Conservation (phyloP, 2,113 vertebrate genomes). For the Scortum barcoo region DNA sequence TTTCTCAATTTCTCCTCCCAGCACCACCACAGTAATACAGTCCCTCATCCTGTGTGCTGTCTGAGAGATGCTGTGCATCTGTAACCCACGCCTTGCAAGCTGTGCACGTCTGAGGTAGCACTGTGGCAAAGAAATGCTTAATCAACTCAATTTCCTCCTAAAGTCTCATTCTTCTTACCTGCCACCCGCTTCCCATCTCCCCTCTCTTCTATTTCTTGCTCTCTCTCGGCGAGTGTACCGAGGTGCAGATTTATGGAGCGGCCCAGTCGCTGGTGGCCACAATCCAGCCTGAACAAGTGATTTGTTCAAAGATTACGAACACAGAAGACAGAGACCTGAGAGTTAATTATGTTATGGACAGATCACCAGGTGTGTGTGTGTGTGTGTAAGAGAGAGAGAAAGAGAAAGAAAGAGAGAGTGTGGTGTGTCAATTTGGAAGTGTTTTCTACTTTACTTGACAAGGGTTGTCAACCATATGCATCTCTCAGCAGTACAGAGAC, state of each 20-base stretch:
- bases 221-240: neutral
- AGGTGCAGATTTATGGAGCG: conserved; percentile 54
- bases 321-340: conserved; percentile 11
- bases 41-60: neutral
- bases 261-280: conserved; percentile 35
- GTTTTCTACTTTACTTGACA: neutral
- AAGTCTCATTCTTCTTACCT: conserved; percentile 53
- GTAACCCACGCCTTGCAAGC: conserved; percentile 30
- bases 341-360: conserved; percentile 43
- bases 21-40: neutral
- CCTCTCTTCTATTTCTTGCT: conserved; percentile 2
- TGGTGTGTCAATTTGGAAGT: conserved; percentile 2
- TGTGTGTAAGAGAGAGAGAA: neutral
- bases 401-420: neutral
- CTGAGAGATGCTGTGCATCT: conserved; percentile 2
- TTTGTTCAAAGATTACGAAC: conserved; percentile 56
- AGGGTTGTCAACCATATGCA: neutral
- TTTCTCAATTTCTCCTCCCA: conserved; percentile 19
- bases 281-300: conserved; percentile 41
- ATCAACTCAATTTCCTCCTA: conserved; percentile 56
- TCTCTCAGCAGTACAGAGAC: conserved; percentile 1
- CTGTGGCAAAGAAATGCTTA: conserved; percentile 48
- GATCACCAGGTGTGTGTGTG: conserved; percentile 22
- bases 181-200: conserved; percentile 17
- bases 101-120: conserved; percentile 25